Conservation (phyloP, 1,140 invertebrate species). For the Agrypnia vestita region DNA sequence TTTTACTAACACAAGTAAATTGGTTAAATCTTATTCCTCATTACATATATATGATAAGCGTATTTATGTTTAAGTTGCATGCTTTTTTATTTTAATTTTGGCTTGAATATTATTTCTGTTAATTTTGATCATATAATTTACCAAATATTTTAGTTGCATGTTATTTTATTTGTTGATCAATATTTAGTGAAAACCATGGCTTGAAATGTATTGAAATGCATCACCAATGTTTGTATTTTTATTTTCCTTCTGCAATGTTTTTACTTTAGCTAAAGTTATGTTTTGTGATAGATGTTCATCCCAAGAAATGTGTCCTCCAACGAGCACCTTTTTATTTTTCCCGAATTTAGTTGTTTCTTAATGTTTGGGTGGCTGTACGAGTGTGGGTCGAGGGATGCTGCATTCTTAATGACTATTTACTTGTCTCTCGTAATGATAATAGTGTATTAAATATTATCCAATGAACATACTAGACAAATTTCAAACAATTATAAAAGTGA, state of each 20-base stretch:
- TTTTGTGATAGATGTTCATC: constrained; percentile 16
- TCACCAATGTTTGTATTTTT: not conserved
- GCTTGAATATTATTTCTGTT: not conserved
- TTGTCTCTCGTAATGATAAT: constrained; percentile 55
- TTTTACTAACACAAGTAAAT: constrained; percentile 8
- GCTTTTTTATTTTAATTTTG: not conserved
- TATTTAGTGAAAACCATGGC: not conserved
- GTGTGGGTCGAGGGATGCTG: constrained; percentile 59
- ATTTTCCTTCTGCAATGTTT: not conserved
- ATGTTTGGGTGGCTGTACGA: constrained; percentile 57
- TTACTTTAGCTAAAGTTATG: constrained; percentile 4
- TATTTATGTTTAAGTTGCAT: constrained; percentile 22
- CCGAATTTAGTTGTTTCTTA: not conserved
- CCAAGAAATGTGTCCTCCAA: constrained; percentile 19
- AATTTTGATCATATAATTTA: not conserved
- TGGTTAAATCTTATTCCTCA: not conserved
- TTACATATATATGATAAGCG: not conserved
- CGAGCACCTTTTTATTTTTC: constrained; percentile 26
- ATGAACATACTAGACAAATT: constrained; percentile 53
- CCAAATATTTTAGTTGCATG: constrained; percentile 21
- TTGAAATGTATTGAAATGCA: no score
- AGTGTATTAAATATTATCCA: constrained; percentile 58
- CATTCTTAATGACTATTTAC: constrained; percentile 55
- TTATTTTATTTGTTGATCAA: not conserved
- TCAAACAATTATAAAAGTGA: constrained; percentile 55